Conservation (phyloP, 1,140 invertebrate species). For the Drosophila parabipectinata region DNA sequence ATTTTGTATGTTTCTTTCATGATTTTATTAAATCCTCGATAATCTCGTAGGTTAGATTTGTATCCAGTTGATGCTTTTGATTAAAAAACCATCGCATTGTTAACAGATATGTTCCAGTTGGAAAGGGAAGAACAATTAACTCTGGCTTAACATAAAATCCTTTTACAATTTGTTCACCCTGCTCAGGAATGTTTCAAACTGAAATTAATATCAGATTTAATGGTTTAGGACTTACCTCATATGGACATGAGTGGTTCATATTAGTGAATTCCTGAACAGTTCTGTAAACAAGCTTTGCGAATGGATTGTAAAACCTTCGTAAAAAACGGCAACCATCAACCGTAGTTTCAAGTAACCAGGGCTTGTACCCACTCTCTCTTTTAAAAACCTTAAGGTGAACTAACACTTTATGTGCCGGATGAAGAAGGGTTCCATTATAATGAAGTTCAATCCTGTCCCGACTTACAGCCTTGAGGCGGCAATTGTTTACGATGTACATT, state of each 20-base stretch:
- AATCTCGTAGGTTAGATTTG: constrained; percentile 5
- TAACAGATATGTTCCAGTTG: constrained; percentile 21
- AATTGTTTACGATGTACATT: constrained; percentile 17
- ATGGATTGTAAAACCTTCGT: constrained; percentile 7
- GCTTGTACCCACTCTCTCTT: constrained; percentile 36
- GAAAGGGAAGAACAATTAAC: not conserved
- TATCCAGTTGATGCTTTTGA: not conserved
- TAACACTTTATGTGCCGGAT: not conserved
- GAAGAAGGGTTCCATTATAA: constrained; percentile 8
- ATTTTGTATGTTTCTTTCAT: not conserved
- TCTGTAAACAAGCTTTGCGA: constrained; percentile 5
- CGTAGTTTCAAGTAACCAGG: constrained; percentile 9
- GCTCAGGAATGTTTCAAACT: not conserved
- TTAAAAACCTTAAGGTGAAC: not conserved
- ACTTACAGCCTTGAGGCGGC: constrained; percentile 22
- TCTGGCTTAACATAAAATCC: constrained; percentile 7
- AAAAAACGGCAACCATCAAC: constrained; percentile 26
- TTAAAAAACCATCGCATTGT: not conserved
- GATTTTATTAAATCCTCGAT: not conserved
- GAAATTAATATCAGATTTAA: not conserved
- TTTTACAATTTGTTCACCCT: constrained; percentile 7
- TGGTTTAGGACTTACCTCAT: constrained; percentile 20
- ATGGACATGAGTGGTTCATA: constrained; percentile 46
- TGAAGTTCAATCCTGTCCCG: constrained; percentile 18
- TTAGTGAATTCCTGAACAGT: constrained; percentile 12